phyloP scores from a whole-genome alignment of 2,888 invertebrate genomes.

The Macrophya alboannulata region DNA sequence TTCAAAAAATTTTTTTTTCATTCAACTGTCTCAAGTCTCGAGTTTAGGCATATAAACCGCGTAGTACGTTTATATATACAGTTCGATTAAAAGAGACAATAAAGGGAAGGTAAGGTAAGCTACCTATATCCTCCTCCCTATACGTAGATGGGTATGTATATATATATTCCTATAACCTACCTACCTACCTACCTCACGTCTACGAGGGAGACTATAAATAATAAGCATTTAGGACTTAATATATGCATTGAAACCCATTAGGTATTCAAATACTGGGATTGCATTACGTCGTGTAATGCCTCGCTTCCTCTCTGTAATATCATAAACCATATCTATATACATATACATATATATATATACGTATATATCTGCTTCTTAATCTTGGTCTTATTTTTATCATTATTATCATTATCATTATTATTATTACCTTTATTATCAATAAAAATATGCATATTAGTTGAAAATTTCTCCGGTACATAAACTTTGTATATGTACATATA shows the following conservation, averaged over 20 bases:
- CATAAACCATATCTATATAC: neutral
- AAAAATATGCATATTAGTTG: slow-evolving; percentile 15
- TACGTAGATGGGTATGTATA: too few species aligned
- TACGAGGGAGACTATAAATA: slow-evolving; percentile 59
- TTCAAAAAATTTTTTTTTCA: too few species aligned
- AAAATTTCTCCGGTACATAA: neutral
- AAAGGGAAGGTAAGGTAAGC: neutral
- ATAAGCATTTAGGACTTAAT: slow-evolving; percentile 75
- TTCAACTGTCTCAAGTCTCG: neutral
- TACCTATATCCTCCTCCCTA: neutral
- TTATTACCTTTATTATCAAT: slow-evolving; percentile 68
- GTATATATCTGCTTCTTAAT: slow-evolving; percentile 60
- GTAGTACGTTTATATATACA: neutral
- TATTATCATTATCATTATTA: slow-evolving; percentile 68
- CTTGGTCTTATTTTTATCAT: slow-evolving; percentile 56
- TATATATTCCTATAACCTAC: too few species aligned
- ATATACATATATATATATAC: slow-evolving; percentile 11
- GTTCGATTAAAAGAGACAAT: neutral
- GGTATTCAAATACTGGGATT: slow-evolving; percentile 77
- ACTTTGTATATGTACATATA: neutral
- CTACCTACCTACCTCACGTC: neutral
- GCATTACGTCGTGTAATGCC: slow-evolving; percentile 68
- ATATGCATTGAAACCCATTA: slow-evolving; percentile 78
- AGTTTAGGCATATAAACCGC: neutral
- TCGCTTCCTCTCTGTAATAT: slow-evolving; percentile 31